phyloP scores from a whole-genome alignment of 2,888 invertebrate genomes.

The Heliconius aoede region DNA sequence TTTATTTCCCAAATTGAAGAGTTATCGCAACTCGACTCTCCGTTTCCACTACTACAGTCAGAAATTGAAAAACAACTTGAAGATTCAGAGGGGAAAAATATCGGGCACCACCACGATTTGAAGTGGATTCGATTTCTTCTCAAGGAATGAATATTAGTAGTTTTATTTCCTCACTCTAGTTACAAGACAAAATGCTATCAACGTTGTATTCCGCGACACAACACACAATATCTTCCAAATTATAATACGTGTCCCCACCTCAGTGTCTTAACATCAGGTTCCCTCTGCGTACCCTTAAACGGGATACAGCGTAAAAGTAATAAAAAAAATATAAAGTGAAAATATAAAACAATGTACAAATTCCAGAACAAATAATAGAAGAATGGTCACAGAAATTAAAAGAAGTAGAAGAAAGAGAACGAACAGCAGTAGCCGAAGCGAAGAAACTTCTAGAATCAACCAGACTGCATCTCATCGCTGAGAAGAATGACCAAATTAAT shows the following conservation, averaged over 20 bases:
- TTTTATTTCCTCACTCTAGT: no score
- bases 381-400: constrained; percentile 72
- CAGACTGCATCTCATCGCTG: constrained; percentile 66
- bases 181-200: background rate
- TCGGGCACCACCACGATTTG: no score
- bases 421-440: constrained; percentile 71
- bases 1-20: no score
- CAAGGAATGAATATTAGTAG: background rate
- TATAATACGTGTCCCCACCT: background rate
- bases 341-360: background rate
- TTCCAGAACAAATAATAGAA: constrained; percentile 66
- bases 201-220: background rate
- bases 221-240: background rate
- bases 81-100: no score
- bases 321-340: background rate
- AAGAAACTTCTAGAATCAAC: constrained; percentile 69
- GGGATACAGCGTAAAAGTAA: background rate
- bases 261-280: background rate
- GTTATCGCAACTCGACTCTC: no score
- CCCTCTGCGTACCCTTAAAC: background rate
- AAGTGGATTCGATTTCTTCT: background rate
- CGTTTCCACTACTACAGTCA: no score
- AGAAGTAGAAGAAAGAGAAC: constrained; percentile 67
- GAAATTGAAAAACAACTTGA: no score
- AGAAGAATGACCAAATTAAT: constrained; percentile 70